Base-by-base conservation (phyloP, 2,888 invertebrate genomes). In the Dryadula phaetusa region DNA sequence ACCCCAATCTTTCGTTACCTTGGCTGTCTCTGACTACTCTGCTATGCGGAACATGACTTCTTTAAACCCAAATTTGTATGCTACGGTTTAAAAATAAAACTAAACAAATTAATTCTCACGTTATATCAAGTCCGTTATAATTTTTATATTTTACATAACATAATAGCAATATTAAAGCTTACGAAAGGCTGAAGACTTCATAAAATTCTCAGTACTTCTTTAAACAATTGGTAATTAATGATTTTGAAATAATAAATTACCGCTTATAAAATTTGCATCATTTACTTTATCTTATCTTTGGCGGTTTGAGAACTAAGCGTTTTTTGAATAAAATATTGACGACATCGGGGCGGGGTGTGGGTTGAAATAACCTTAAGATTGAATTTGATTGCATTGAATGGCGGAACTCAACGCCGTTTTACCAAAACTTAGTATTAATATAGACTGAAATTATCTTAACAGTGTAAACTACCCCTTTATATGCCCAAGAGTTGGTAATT, bases 171-270 rank as follows among this genome's bases (percentile, higher is more conserved):
- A 6, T 22, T 22, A 22, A 37, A 5, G 47, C 14, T 54, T 54
- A 18, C 53, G 14, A 53, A 53, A 34, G 18, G 12, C 18, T 12
- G 18, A 20, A 34, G 53, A 18, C 14, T 28, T 34, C 18, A 12
- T 54, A 6, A 32, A 5, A 53, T 28, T 16, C 53, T 22, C 47
- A 54, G 34, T 18, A 7, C 12, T 53, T 20, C 18, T 10, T 34
- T 12, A 54, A 14, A 54, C 53, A 34, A 54, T 54, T 20, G 34
- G 53, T 12, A 54, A 54, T 54, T 54, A 34, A 20, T 10, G 10
- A 12, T 54, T 54, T 54, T 34, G 53, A 54, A 54, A 54, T 54
- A 0, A 34, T 53, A 54, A 54, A 54, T 54, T 34, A 14, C 2
- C 14, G 20, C 1, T 20, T 54, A 20, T n/a, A 53, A 54, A 34